These are phyloP conservation scores for Drosophila kuntzei DNA, from an alignment of 2,888 invertebrate species.

Conservation along the genomic window DNA sequence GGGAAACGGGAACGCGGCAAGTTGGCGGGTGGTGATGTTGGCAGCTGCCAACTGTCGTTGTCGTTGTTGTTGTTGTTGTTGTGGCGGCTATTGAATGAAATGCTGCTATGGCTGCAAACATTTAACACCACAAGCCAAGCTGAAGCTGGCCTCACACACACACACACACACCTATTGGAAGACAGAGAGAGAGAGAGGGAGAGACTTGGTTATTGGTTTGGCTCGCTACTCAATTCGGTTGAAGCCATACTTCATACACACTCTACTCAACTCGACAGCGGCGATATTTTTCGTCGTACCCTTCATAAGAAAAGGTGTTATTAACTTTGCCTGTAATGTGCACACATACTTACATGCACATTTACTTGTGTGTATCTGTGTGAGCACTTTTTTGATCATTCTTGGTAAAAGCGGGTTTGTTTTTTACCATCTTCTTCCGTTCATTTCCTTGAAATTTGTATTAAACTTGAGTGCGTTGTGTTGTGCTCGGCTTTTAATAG, in stretches of 20 bases:
- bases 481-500: constrained; percentile 64
- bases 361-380: constrained; percentile 36
- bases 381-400: constrained; percentile 76
- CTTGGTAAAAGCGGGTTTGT: constrained; percentile 77
- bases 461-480: constrained; percentile 71
- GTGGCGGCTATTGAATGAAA: constrained; percentile 75
- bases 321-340: constrained; percentile 66
- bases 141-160: constrained; percentile 70
- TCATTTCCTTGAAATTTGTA: constrained; percentile 78
- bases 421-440: constrained; percentile 80
- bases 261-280: constrained; percentile 39
- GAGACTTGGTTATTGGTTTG: constrained; percentile 42
- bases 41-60: constrained; percentile 68
- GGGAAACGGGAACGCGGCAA: constrained; percentile 50
- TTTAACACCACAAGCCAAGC: constrained; percentile 77
- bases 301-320: constrained; percentile 79
- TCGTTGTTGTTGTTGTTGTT: constrained; percentile 48
- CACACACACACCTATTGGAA: constrained; percentile 15
- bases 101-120: constrained; percentile 75
- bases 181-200: constrained; percentile 10
- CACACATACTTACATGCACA: constrained; percentile 2
- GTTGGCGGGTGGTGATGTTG: constrained; percentile 75
- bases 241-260: constrained; percentile 68
- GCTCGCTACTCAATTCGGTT: constrained; percentile 52
- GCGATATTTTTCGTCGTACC: constrained; percentile 63